phyloP scores from a whole-genome alignment of 1,140 invertebrate species.

The Chlorops oryzae region DNA sequence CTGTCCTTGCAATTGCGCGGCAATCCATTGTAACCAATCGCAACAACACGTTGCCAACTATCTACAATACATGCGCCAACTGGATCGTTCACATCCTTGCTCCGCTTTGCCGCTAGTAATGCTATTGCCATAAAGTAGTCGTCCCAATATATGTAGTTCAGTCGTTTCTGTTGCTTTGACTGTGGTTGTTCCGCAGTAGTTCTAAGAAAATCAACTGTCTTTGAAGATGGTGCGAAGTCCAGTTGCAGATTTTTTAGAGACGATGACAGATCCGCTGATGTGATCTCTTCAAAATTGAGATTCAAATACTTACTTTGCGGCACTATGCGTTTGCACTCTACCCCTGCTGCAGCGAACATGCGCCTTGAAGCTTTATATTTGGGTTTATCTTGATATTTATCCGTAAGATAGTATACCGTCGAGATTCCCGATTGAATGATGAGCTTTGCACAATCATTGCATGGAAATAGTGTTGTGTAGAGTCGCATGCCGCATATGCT shows the following conservation, averaged over 20 bases:
- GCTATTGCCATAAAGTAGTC: too few relatives aligned
- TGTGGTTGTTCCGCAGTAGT: too few relatives aligned
- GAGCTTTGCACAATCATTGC: slow-evolving; percentile 94
- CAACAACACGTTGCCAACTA: too few relatives aligned
- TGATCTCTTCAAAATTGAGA: slow-evolving; percentile 23
- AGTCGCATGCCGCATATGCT: slow-evolving; percentile 74
- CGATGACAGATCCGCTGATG: slow-evolving; percentile 15
- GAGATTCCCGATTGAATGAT: slow-evolving; percentile 94
- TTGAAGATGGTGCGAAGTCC: too few relatives aligned
- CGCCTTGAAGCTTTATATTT: slow-evolving; percentile 65
- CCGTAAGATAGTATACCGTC: slow-evolving; percentile 71
- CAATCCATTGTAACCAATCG: too few relatives aligned
- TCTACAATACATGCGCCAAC: too few relatives aligned
- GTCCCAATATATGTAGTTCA: slow-evolving; percentile 25
- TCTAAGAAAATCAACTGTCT: too few relatives aligned
- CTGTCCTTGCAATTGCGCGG: too few relatives aligned
- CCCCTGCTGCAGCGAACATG: slow-evolving; percentile 71
- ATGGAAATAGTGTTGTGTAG: slow-evolving; percentile 86
- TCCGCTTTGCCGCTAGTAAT: too few relatives aligned
- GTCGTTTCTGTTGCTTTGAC: slow-evolving; percentile 20
- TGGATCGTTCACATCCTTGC: too few relatives aligned
- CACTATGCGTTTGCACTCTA: slow-evolving; percentile 52
- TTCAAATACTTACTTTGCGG: slow-evolving; percentile 24
- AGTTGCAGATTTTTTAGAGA: too few relatives aligned
- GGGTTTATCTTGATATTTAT: slow-evolving; percentile 67